phyloP scores from a whole-genome alignment of 2,797 vertebrate genomes.

The Pipistrellus nathusii region DNA sequence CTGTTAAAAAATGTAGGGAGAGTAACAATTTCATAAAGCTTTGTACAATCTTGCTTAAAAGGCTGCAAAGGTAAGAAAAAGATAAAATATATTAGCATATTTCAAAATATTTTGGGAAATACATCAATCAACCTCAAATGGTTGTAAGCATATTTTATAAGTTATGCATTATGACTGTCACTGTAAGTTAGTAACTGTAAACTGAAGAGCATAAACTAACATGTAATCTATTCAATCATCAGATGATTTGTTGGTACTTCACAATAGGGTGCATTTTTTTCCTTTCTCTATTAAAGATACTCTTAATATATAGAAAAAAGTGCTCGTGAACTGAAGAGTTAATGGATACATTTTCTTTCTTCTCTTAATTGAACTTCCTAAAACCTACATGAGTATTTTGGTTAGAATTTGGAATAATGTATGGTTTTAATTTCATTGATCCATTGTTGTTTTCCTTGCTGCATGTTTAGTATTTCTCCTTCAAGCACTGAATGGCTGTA shows the following conservation, averaged over 20 bases:
- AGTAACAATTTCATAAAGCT: conserved; percentile 50
- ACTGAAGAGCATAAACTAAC: not conserved
- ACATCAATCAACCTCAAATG: not conserved
- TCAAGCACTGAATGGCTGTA: conserved; percentile 39
- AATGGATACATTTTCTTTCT: conserved; percentile 42
- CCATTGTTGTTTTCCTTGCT: conserved; percentile 75
- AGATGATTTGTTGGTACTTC: not conserved
- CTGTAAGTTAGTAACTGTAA: not conserved
- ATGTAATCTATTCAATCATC: not conserved
- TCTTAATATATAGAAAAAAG: not conserved
- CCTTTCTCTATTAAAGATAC: not conserved
- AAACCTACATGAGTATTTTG: conserved; percentile 64
- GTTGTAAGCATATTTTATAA: not conserved
- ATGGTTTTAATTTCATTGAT: conserved; percentile 78
- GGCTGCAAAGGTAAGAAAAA: not conserved
- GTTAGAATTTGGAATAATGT: conserved; percentile 65
- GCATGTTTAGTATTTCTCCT: conserved; percentile 77
- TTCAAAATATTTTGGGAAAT: not conserved
- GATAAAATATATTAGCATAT: not conserved
- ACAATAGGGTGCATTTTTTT: not conserved
- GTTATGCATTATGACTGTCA: not conserved
- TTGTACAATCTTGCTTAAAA: conserved; percentile 26
- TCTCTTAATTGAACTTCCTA: conserved; percentile 49
- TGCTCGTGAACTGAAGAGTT: conserved; percentile 36
- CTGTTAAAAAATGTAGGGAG: not conserved